phyloP scores from a whole-genome alignment of 2,113 vertebrate genomes.

The Climacteris rufus region DNA sequence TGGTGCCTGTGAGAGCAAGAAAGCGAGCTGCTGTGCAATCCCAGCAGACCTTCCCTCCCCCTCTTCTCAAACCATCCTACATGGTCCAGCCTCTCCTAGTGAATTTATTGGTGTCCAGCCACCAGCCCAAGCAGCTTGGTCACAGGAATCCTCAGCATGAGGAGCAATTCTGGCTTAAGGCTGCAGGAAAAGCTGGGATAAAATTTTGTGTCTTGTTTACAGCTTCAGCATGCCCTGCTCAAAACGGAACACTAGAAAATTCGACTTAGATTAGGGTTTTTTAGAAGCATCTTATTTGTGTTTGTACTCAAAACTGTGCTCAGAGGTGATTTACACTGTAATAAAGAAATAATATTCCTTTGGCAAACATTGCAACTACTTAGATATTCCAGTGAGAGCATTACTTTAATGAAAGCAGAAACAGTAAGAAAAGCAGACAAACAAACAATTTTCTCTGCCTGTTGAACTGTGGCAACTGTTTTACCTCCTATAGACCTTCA shows the following conservation, averaged over 20 bases:
- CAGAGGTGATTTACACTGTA: background rate
- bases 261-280: background rate
- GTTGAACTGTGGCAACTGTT: background rate
- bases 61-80: background rate
- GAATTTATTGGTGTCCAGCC: background rate
- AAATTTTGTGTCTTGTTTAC: background rate
- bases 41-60: background rate
- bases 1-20: accelerated
- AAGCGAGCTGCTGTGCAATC: accelerated
- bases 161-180: background rate
- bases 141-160: accelerated
- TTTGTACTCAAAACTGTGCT: background rate
- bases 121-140: background rate
- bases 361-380: background rate
- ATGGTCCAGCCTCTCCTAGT: background rate
- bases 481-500: background rate
- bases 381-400: background rate
- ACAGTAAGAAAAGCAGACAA: background rate
- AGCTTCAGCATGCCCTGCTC: accelerated
- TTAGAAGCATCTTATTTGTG: background rate
- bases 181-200: background rate
- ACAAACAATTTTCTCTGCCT: background rate
- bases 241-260: background rate
- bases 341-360: background rate
- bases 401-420: background rate